Evolutionary conservation across 2,113 vertebrate genomes (phyloP).

Genomic region (Epinephelus fuscoguttatus): DNA sequence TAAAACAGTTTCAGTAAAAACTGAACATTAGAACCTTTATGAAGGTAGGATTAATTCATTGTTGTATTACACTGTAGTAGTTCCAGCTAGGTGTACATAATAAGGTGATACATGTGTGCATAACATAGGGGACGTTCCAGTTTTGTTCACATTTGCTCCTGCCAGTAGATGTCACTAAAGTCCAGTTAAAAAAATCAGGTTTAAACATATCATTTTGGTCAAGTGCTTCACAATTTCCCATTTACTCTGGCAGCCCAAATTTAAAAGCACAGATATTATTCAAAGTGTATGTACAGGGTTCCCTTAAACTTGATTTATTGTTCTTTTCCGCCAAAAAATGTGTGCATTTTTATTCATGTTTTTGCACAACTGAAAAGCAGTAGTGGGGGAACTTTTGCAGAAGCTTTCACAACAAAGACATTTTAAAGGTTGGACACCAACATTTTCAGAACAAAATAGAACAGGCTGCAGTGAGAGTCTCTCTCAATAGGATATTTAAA

Average conservation of each 20-base stretch:
- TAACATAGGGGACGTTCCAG: not conserved
- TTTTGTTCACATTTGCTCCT: not conserved
- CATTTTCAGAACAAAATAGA: too few relatives aligned
- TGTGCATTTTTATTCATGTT: too few relatives aligned
- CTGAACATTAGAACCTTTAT: too few relatives aligned
- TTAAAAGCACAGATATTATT: not conserved
- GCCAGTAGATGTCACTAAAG: constrained; percentile 11
- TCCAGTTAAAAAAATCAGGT: accelerated
- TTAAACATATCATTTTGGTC: not conserved
- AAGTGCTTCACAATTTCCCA: not conserved
- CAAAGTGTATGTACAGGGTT: not conserved
- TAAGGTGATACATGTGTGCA: not conserved
- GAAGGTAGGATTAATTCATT: not conserved
- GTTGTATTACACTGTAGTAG: too few relatives aligned
- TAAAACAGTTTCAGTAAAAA: too few relatives aligned
- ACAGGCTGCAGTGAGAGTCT: too few relatives aligned
- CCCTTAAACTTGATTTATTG: not conserved
- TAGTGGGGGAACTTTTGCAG: not conserved
- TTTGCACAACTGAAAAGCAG: too few relatives aligned
- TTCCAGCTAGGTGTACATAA: not conserved
- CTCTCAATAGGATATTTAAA: too few relatives aligned
- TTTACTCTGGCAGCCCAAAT: too few relatives aligned
- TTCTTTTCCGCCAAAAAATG: too few relatives aligned
- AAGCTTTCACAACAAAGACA: not conserved
- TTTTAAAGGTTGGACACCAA: too few relatives aligned